Conservation (phyloP, 1,140 invertebrate genomes). For the Megalopta genalis region DNA sequence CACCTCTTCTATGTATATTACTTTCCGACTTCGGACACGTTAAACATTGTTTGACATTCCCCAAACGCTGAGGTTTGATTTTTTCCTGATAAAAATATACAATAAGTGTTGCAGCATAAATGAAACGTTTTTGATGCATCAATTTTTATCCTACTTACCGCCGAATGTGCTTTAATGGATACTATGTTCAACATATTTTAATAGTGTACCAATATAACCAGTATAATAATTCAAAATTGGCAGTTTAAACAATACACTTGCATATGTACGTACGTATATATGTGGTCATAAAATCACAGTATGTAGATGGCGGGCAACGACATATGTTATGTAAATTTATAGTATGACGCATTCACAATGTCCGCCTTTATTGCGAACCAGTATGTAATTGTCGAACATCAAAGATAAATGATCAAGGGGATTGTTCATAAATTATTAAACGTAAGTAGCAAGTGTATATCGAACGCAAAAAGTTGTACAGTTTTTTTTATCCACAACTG, state of each 20-base stretch:
- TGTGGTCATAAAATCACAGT: slow-evolving; percentile 8
- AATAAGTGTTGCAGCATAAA: too few species aligned
- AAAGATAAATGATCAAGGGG: too few species aligned
- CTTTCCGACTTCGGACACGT: background rate
- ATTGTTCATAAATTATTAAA: too few species aligned
- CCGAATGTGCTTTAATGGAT: background rate
- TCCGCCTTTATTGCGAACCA: background rate
- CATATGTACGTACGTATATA: too few species aligned
- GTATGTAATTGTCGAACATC: background rate
- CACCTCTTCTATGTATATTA: background rate
- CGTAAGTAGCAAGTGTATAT: too few species aligned
- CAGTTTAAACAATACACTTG: slow-evolving; percentile 4
- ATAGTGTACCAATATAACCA: background rate
- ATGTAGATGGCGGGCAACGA: slow-evolving; percentile 2
- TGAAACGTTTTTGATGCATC: background rate
- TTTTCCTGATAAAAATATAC: slow-evolving; percentile 15
- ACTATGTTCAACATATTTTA: background rate
- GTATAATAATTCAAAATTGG: slow-evolving; percentile 17
- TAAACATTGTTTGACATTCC: background rate
- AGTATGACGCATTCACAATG: slow-evolving; percentile 12
- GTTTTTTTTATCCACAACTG: slow-evolving; percentile 47
- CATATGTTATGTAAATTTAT: background rate
- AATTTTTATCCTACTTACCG: slow-evolving; percentile 6
- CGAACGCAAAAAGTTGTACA: slow-evolving; percentile 1
- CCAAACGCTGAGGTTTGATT: background rate